Conservation (phyloP, 2,888 invertebrate species). For the Drosophila subsilvestris region DNA sequence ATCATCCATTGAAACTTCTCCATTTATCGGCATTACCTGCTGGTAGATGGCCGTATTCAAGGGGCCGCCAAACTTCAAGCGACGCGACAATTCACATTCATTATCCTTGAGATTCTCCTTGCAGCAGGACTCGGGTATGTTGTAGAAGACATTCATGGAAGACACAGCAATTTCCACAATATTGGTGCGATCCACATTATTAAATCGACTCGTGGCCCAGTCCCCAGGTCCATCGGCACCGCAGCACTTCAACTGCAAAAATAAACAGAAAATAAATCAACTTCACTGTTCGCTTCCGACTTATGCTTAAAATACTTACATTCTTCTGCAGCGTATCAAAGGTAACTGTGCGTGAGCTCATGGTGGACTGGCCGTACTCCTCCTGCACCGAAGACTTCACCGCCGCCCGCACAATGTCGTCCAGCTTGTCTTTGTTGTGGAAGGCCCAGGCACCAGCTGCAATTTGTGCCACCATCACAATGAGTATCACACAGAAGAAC, state of each 20-base stretch:
- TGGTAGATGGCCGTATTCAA: conserved; percentile 85
- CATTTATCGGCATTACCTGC: conserved; percentile 77
- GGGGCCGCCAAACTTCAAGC: conserved; percentile 84
- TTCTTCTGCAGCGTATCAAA: conserved; percentile 89
- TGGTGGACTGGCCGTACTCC: conserved; percentile 86
- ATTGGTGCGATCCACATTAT: conserved; percentile 84
- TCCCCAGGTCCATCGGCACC: conserved; percentile 90
- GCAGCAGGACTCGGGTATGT: conserved; percentile 87
- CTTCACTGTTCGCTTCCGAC: background rate
- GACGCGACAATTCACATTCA: conserved; percentile 85
- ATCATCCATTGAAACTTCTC: background rate
- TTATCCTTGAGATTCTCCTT: conserved; percentile 84
- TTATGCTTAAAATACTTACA: conserved; percentile 82
- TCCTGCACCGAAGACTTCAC: conserved; percentile 87
- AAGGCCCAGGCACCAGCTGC: conserved; percentile 91
- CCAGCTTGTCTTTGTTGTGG: conserved; percentile 88
- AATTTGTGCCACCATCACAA: conserved; percentile 91
- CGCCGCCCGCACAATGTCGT: conserved; percentile 87
- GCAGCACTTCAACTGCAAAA: conserved; percentile 89
- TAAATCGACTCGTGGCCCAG: conserved; percentile 88
- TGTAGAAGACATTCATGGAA: conserved; percentile 85
- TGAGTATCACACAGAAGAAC: conserved; percentile 91
- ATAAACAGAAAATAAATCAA: conserved; percentile 5
- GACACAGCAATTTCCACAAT: conserved; percentile 85
- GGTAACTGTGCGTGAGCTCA: conserved; percentile 86